Percentiles rank a stretch among this genome's conserved stretches.
Evolutionary conservation across 2,113 vertebrate species (phyloP).

Genomic region (Acrocephalus arundinaceus): DNA sequence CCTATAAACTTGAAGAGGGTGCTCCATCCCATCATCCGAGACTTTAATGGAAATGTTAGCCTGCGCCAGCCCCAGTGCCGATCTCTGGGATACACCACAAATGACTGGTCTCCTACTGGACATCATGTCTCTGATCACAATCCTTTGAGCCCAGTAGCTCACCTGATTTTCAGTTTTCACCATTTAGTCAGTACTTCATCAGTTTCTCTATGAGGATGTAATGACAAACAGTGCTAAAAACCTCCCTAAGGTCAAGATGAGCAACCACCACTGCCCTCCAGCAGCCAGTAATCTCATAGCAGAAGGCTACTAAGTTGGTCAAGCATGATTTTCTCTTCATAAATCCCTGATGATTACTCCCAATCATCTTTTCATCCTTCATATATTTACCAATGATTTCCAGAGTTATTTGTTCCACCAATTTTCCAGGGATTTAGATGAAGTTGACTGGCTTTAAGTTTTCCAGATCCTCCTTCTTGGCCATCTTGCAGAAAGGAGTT

Average conservation of each 20-base stretch:
- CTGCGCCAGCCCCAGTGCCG: accelerated
- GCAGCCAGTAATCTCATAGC: not conserved
- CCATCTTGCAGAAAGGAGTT: not conserved
- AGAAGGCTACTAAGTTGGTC: not conserved
- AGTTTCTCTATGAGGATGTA: not conserved
- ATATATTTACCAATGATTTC: not conserved
- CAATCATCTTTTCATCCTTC: not conserved
- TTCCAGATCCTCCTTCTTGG: not conserved
- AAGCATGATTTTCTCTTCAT: not conserved
- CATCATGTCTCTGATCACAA: not conserved
- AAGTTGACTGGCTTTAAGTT: not conserved
- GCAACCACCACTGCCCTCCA: not conserved
- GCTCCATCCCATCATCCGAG: not conserved
- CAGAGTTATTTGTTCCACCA: not conserved
- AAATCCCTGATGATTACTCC: not conserved
- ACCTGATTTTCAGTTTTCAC: not conserved
- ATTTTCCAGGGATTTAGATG: not conserved
- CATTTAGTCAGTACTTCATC: not conserved
- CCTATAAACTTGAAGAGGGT: not conserved
- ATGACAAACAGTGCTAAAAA: not conserved
- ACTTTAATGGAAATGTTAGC: not conserved
- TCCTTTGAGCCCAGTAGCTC: not conserved
- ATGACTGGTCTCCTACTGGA: not conserved
- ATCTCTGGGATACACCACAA: not conserved
- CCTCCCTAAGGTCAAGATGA: not conserved